These are phyloP conservation scores for Clarias batrachus DNA, from an alignment of 2,113 vertebrate genomes.

Conservation along the genomic window DNA sequence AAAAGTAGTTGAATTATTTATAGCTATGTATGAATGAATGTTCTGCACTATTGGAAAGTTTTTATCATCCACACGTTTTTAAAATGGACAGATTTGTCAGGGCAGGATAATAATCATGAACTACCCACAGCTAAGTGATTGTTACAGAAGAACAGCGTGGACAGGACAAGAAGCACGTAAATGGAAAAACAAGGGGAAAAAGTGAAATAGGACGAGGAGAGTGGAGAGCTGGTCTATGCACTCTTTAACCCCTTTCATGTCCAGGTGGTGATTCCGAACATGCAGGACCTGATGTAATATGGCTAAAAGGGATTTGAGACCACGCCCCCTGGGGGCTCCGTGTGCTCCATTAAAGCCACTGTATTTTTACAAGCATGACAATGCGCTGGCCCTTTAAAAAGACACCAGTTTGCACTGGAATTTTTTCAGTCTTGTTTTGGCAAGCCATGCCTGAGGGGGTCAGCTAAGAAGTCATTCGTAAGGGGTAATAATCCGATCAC, in stretches of 20 bases:
- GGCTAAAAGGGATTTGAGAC: conserved; percentile 74
- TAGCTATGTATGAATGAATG: conserved; percentile 79
- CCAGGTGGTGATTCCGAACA: conserved; percentile 57
- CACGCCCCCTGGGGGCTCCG: conserved; percentile 62
- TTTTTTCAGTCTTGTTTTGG: conserved; percentile 71
- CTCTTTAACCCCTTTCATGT: conserved; percentile 57
- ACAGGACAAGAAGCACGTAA: neutral
- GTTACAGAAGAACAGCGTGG: neutral
- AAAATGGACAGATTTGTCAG: conserved; percentile 54
- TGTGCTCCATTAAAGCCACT: conserved; percentile 66
- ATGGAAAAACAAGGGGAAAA: neutral
- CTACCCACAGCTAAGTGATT: conserved; percentile 46
- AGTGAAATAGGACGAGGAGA: neutral
- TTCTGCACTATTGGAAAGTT: conserved; percentile 73
- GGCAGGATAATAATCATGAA: conserved; percentile 57
- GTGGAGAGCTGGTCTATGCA: conserved; percentile 56
- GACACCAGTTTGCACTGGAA: conserved; percentile 64
- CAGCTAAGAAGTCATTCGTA: conserved; percentile 74
- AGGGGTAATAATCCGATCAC: conserved; percentile 79
- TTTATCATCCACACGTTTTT: conserved; percentile 35
- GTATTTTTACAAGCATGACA: conserved; percentile 65
- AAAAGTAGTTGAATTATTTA: conserved; percentile 83
- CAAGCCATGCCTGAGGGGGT: conserved; percentile 69
- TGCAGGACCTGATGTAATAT: conserved; percentile 72
- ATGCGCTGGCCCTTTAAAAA: conserved; percentile 62